Percentiles rank a stretch among this genome's conserved stretches.
These are phyloP conservation scores for Trachelipus rathkii DNA, from an alignment of 1,140 invertebrate species.

Conservation along the genomic window DNA sequence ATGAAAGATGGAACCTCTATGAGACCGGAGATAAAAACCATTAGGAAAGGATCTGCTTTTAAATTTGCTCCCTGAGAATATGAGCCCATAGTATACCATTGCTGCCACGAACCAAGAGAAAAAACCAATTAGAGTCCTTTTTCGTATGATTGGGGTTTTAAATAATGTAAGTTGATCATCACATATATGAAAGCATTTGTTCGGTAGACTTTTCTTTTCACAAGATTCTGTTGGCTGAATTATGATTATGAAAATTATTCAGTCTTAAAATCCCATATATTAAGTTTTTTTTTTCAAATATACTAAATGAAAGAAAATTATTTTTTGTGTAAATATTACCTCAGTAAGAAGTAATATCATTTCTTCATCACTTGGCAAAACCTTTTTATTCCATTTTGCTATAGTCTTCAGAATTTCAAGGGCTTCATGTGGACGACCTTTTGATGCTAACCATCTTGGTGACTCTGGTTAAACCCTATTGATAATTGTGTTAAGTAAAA, in stretches of 20 bases:
- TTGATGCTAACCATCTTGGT: slow-evolving; percentile 53
- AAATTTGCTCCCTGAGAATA: slow-evolving; percentile 59
- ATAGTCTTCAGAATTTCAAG: slow-evolving; percentile 47
- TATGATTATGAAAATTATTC: too few relatives aligned
- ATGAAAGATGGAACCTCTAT: slow-evolving; percentile 38
- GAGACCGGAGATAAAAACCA: slow-evolving; percentile 37
- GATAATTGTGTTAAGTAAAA: too few relatives aligned
- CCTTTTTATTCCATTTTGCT: slow-evolving; percentile 44
- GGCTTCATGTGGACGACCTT: slow-evolving; percentile 48
- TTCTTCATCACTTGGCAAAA: slow-evolving; percentile 28
- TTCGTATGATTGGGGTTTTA: slow-evolving; percentile 62
- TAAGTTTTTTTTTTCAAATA: too few relatives aligned
- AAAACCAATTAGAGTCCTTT: slow-evolving; percentile 67
- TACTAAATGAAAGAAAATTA: too few relatives aligned
- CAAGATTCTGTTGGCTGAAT: too few relatives aligned
- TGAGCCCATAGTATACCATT: slow-evolving; percentile 70
- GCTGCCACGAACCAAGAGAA: slow-evolving; percentile 64
- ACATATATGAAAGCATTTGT: background rate
- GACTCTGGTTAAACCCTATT: slow-evolving; percentile 52
- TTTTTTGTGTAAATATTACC: background rate
- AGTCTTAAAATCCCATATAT: too few relatives aligned
- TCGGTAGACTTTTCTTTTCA: too few relatives aligned
- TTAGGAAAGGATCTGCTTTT: slow-evolving; percentile 37
- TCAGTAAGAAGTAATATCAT: slow-evolving; percentile 26
- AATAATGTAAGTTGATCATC: slow-evolving; percentile 23